These are phyloP conservation scores for Tachina fera DNA, from an alignment of 2,888 invertebrate genomes.

Conservation along the genomic window DNA sequence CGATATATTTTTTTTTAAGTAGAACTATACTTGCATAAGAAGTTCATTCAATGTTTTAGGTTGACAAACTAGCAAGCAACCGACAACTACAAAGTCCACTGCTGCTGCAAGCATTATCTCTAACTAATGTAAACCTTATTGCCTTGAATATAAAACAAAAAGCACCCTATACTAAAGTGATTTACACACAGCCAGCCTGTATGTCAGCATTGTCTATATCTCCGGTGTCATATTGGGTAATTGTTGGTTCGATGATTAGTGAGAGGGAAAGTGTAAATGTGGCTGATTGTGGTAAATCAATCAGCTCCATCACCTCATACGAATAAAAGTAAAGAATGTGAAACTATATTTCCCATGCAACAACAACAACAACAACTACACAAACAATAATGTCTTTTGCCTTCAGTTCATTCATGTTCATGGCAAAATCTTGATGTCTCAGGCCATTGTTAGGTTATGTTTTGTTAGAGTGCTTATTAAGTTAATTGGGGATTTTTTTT, in stretches of 20 bases:
- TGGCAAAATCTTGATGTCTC: slow-evolving; percentile 6
- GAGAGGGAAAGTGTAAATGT: slow-evolving; percentile 63
- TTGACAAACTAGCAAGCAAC: too few species aligned
- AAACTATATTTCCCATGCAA: not conserved
- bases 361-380: slow-evolving; percentile 28
- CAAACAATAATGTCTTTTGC: slow-evolving; percentile 31
- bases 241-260: slow-evolving; percentile 46
- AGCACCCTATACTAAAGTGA: too few species aligned
- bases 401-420: not conserved
- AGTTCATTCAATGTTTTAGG: too few species aligned
- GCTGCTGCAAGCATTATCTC: too few species aligned
- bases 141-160: too few species aligned
- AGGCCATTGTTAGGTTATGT: slow-evolving; percentile 60
- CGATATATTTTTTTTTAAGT: too few species aligned
- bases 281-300: slow-evolving; percentile 66
- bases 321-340: not conserved
- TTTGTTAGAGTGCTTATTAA: slow-evolving; percentile 67
- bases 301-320: slow-evolving; percentile 54
- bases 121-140: too few species aligned
- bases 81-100: too few species aligned
- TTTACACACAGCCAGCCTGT: slow-evolving; percentile 6
- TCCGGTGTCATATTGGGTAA: slow-evolving; percentile 60
- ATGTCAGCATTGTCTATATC: slow-evolving; percentile 57
- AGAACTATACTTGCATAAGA: too few species aligned
- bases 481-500: slow-evolving; percentile 73